Base-by-base conservation (phyloP, 2,888 invertebrate species). In the Biston stratarius region DNA sequence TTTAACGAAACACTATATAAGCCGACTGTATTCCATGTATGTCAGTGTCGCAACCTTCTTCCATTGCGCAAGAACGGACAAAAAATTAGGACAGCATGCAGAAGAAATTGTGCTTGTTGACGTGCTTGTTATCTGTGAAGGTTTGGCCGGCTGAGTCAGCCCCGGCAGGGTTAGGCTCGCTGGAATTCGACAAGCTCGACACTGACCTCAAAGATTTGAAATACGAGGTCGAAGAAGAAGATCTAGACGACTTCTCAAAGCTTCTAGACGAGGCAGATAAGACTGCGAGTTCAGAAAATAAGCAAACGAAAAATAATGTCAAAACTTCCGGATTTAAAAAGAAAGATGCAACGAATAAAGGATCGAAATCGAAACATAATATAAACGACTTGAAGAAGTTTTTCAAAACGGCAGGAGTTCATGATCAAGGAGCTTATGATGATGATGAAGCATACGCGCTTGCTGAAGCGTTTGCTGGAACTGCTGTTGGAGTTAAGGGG, bases 41-140 rank as follows among this genome's bases (percentile, higher is more conserved):
- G 94, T 94, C 94, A 94, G 92, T 94, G 94, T 91, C 94, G 90
- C 83, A 92, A 92, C 89, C 92, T 85, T 89, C 82, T 89, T 89
- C 85, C 73, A 85, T 90, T 91, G 88, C 82, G 79, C 84, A 89
- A 90, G 85, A 88, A 74, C 74, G 64, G 15, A 69, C 70, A 87
- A 87, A 89, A 86, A 86, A 78, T 77, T 74, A 64, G 77, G 75
- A 72, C 78, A 81, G 6, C 36, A 91, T 89, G 88, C 79, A 81
- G 84, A 90, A 85, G 74, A 87, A 85, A 82, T 81, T 84, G 75
- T 83, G 79, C 70, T 76, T 89, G 53, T 70, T 83, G 38, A 38
- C 38, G 38, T 38, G 38, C 38, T 9, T 38, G 62, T 61, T 91
- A 74, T 77, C 82, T 80, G 78, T 91, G 83, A 80, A 83, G 74